Evolutionary conservation across 2,888 invertebrate genomes (phyloP), one percentile per base, ranked within the genome.

Genomic region (Aplocera efformata): DNA sequence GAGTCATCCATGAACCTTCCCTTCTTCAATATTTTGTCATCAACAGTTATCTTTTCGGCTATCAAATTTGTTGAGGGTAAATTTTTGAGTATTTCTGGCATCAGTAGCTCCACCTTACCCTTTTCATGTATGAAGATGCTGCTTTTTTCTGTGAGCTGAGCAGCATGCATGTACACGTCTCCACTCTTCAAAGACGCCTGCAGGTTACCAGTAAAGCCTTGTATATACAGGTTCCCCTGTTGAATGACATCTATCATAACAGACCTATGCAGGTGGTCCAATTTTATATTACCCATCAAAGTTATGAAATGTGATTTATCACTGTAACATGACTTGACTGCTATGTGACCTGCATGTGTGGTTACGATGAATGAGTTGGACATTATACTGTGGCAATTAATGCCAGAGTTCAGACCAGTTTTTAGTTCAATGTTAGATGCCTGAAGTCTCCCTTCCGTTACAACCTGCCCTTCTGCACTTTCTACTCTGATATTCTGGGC

Each of bases 101-200:
- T 76, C 1, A 79, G 48, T n/a, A 89, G 56, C 32, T 86, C 79
- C 0, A 89, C 88, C 65, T 85, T 80, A 0, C 89, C 89, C 20
- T 88, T 85, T 57, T 89, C 89, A 56, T 89, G 89, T 42, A 89
- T 84, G 47, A 89, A 89, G 48, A 89, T 86, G 56, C 88, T 89
- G 53, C 81, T 88, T 58, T 88, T 88, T 0, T 80, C 76, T 7
- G 67, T 72, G 4, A 89, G 65, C 47, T 83, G 72, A 35, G 86
- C 72, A 1, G 79, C 88, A 51, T 86, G 85, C 75, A 89, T 75
- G 36, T 60, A 82, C 1, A 89, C 86, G 31, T 88, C 81, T 1
- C 89, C 89, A 52, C 88, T 85, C 53, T 89, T 89, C 13, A 89
- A 55, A 1, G 83, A 75, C 21, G 89, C 89, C 46, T 84, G 77